These are phyloP conservation scores for Perithous albicinctus DNA, from an alignment of 2,888 invertebrate genomes.

Conservation along the genomic window DNA sequence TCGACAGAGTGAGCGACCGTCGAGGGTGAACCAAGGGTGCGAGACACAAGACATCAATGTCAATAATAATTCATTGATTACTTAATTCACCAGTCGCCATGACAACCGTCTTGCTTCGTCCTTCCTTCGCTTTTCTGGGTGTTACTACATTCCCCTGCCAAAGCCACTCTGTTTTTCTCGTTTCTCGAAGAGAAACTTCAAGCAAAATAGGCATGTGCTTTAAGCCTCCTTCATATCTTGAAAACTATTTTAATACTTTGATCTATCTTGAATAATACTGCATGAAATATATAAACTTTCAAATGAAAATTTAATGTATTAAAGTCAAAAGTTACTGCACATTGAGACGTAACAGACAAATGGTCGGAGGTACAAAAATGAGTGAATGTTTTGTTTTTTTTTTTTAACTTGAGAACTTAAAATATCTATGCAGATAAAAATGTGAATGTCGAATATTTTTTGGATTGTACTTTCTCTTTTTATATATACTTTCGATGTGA, in stretches of 20 bases:
- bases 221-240: constrained; percentile 71
- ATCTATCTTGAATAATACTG: no score
- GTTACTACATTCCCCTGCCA: constrained; percentile 63
- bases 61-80: constrained; percentile 85
- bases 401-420: no score
- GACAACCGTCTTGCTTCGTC: constrained; percentile 79
- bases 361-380: no score
- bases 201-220: constrained; percentile 68
- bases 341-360: no score
- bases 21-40: constrained; percentile 64
- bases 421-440: no score
- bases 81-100: constrained; percentile 84
- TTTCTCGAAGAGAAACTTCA: constrained; percentile 74
- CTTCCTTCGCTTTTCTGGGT: constrained; percentile 69
- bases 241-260: background rate
- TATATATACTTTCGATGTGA: no score
- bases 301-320: no score
- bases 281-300: no score
- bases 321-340: no score
- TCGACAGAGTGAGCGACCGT: constrained; percentile 45
- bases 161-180: constrained; percentile 82
- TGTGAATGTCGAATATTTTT: no score
- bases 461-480: no score
- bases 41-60: constrained; percentile 83
- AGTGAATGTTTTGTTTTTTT: no score